Conservation (phyloP, 2,113 vertebrate species). For the Oenanthe oenanthe region DNA sequence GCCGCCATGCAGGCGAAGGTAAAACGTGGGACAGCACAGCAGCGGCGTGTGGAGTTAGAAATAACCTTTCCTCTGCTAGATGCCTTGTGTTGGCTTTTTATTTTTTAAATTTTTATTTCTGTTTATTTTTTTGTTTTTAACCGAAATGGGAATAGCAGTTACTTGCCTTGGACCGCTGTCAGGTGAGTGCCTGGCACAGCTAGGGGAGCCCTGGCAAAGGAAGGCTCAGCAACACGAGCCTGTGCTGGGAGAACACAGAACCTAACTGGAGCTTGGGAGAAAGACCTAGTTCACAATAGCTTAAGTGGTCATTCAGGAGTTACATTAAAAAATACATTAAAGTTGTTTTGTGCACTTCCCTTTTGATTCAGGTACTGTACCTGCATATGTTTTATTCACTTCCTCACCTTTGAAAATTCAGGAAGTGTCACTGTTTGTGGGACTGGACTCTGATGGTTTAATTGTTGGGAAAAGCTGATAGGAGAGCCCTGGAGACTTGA, state of each 20-base stretch:
- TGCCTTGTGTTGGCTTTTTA: not conserved
- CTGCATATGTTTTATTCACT: not conserved
- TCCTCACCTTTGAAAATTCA: not conserved
- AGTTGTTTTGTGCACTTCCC: not conserved
- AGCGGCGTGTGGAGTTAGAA: not conserved
- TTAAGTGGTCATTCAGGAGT: not conserved
- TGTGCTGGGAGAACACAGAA: accelerated
- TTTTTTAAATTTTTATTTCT: not conserved
- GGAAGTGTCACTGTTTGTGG: not conserved
- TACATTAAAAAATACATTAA: not conserved
- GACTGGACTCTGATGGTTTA: not conserved
- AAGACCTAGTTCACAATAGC: not conserved
- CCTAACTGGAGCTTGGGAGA: too few relatives aligned
- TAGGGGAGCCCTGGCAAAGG: not conserved
- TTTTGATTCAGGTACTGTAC: not conserved
- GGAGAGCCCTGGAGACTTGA: not conserved
- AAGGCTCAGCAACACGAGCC: not conserved
- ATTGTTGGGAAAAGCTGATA: not conserved
- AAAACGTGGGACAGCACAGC: not conserved
- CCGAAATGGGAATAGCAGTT: not conserved
- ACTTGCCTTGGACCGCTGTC: not conserved
- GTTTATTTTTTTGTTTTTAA: not conserved
- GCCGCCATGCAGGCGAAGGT: not conserved
- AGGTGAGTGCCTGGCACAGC: not conserved
- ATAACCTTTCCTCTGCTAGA: not conserved